phyloP scores from a whole-genome alignment of 2,113 vertebrate species.

The Pholis gunnellus region DNA sequence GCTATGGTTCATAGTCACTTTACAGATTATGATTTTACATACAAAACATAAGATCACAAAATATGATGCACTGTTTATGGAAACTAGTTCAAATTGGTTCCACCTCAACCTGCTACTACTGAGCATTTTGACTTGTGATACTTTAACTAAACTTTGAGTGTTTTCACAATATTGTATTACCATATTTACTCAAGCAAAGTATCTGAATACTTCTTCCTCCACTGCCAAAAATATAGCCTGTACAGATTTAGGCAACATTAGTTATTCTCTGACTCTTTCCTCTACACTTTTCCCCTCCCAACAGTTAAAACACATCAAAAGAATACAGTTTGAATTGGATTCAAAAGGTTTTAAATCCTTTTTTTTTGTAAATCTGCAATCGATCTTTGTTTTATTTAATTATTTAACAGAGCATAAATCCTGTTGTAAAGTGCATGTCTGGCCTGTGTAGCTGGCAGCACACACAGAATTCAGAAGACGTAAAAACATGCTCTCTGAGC shows the following conservation, averaged over 20 bases:
- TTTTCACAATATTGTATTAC: neutral
- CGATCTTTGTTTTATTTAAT: neutral
- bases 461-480: neutral
- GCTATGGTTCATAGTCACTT: too few species aligned
- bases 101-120: too few species aligned
- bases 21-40: neutral
- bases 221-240: too few species aligned
- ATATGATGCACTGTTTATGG: neutral
- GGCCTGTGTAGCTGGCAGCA: neutral
- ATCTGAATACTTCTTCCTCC: neutral
- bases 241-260: neutral
- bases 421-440: neutral
- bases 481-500: constrained; percentile 12
- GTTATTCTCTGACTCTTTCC: neutral
- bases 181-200: neutral
- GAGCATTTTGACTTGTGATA: neutral
- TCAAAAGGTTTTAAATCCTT: neutral
- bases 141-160: neutral
- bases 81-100: neutral
- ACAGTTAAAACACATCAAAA: neutral
- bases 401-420: neutral
- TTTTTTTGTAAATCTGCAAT: neutral
- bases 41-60: neutral
- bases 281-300: neutral
- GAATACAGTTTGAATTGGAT: neutral